phyloP scores from a whole-genome alignment of 2,113 vertebrate species.

The Hippolais icterina region DNA sequence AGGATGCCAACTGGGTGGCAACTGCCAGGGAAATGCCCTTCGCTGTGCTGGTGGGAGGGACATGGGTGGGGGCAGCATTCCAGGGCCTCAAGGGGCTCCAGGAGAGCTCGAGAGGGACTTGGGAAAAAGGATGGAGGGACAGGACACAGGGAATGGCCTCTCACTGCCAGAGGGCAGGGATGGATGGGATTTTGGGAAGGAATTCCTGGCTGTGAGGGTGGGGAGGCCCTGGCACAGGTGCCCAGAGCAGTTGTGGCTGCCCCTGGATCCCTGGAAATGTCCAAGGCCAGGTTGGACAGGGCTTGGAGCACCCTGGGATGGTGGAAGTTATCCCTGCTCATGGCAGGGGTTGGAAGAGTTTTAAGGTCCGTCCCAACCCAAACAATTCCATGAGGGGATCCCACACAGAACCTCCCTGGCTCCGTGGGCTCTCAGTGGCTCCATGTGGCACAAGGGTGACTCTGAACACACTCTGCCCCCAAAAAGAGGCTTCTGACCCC shows the following conservation, averaged over 20 bases:
- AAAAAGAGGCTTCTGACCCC: background rate
- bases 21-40: background rate
- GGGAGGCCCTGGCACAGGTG: background rate
- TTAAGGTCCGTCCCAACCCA: background rate
- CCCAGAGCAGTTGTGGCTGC: background rate
- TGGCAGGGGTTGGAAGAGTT: background rate
- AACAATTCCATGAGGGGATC: background rate
- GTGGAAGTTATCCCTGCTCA: background rate
- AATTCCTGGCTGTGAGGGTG: fast-evolving
- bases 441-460: fast-evolving
- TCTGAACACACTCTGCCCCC: background rate
- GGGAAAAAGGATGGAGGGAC: background rate
- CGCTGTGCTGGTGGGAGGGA: fast-evolving
- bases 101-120: background rate
- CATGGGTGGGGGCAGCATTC: background rate
- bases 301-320: fast-evolving
- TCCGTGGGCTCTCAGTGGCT: background rate
- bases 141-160: background rate
- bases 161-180: fast-evolving
- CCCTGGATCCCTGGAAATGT: background rate
- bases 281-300: fast-evolving
- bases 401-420: background rate
- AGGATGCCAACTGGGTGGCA: background rate
- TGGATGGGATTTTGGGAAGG: background rate
- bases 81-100: background rate